A percentile compares a stretch with the other conserved stretches of the same genome.
phyloP scores from a whole-genome alignment of 2,113 vertebrate genomes.

The Syngnathus typhle region DNA sequence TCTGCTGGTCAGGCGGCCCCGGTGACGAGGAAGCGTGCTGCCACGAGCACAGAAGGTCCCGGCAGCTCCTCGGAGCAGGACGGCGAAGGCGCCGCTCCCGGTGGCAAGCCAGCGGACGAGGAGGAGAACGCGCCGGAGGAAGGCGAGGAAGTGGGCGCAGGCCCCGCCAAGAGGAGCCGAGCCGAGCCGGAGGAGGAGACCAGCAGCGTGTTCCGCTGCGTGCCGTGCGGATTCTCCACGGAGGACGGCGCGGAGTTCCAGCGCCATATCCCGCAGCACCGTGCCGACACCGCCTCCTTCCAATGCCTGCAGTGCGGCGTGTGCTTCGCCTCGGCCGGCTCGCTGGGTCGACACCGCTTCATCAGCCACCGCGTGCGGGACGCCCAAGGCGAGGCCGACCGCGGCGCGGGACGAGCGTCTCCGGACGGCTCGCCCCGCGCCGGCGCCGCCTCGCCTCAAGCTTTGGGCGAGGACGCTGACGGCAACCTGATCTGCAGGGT shows the following conservation, averaged over 20 bases:
- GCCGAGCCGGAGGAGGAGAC: slow-evolving; percentile 56
- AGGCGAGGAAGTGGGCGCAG: slow-evolving; percentile 46
- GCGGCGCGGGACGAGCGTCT: slow-evolving; percentile 30
- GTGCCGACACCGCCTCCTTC: slow-evolving; percentile 77
- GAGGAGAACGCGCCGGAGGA: slow-evolving; percentile 62
- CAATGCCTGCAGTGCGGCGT: slow-evolving; percentile 88
- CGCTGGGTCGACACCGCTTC: slow-evolving; percentile 83
- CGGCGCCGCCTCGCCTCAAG: slow-evolving; percentile 41
- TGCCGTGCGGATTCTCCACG: slow-evolving; percentile 74
- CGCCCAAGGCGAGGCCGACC: slow-evolving; percentile 45
- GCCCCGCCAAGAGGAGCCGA: slow-evolving; percentile 58
- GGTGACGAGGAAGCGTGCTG: slow-evolving; percentile 66
- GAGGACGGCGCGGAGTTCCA: slow-evolving; percentile 70
- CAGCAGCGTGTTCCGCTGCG: slow-evolving; percentile 62
- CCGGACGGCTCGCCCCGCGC: slow-evolving; percentile 44
- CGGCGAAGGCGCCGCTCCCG: slow-evolving; percentile 45
- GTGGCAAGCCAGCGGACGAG: slow-evolving; percentile 36
- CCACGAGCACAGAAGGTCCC: slow-evolving; percentile 52
- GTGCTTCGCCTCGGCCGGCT: slow-evolving; percentile 83
- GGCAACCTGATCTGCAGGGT: slow-evolving; percentile 76
- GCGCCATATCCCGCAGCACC: slow-evolving; percentile 76
- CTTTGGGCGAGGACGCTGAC: slow-evolving; percentile 55
- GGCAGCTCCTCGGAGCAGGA: slow-evolving; percentile 69
- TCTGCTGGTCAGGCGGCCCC: slow-evolving; percentile 47
- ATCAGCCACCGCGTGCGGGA: slow-evolving; percentile 85